Percentiles rank a stretch among this genome's conserved stretches.
Conservation (phyloP, 2,113 vertebrate genomes). For the Otis tarda region DNA sequence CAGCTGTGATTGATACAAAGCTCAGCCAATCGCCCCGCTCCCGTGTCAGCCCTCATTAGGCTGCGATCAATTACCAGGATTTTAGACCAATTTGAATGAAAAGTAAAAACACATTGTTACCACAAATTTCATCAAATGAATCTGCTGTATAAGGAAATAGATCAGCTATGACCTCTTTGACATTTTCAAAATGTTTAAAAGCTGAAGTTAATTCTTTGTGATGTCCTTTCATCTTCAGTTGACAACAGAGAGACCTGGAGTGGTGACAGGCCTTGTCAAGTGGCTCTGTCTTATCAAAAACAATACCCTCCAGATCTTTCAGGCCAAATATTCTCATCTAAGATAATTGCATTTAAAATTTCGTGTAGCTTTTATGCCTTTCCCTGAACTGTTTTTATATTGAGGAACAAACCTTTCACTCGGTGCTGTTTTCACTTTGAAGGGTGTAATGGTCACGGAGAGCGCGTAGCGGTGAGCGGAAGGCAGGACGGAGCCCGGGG, state of each 20-base stretch:
- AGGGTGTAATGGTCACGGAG: background rate
- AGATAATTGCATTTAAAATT: conserved; percentile 82
- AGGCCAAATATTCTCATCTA: conserved; percentile 74
- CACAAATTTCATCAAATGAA: conserved; percentile 77
- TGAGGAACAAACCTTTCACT: background rate
- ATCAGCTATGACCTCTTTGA: conserved; percentile 75
- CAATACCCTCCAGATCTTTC: conserved; percentile 76
- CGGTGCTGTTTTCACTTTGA: background rate
- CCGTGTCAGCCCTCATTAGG: conserved; percentile 69
- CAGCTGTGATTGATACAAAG: conserved; percentile 61
- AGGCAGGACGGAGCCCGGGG: background rate
- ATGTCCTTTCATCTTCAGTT: conserved; percentile 77
- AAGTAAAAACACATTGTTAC: conserved; percentile 74
- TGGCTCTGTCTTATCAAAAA: conserved; percentile 74
- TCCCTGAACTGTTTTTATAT: background rate
- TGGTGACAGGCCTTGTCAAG: conserved; percentile 77
- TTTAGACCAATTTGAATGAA: conserved; percentile 57
- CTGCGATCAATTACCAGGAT: conserved; percentile 55
- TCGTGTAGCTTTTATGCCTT: conserved; percentile 43
- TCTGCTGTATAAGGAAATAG: conserved; percentile 68
- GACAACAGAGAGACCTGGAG: conserved; percentile 71
- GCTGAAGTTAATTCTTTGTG: conserved; percentile 81
- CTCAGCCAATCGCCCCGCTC: conserved; percentile 52
- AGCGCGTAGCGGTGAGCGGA: background rate
- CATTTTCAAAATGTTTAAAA: conserved; percentile 82